Evolutionary conservation across 2,888 invertebrate species (phyloP).

Genomic region (Polietes domitor): DNA sequence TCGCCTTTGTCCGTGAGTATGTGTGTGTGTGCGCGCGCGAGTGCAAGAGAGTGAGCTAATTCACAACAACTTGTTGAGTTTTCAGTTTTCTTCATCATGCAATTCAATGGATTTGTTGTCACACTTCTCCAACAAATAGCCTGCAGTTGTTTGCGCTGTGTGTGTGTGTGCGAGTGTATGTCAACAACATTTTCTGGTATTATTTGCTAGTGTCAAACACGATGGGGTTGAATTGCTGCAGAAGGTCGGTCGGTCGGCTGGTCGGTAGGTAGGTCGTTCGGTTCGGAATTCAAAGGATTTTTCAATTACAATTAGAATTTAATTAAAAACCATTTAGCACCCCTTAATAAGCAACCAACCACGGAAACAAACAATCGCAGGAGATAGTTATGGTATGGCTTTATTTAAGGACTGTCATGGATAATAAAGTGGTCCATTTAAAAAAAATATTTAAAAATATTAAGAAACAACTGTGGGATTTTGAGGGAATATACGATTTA

Average conservation of each 20-base stretch:
- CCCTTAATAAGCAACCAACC: background rate
- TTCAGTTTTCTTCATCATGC: too few relatives aligned
- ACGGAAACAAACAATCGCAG: background rate
- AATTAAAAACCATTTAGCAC: conserved; percentile 59
- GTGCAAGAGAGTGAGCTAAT: background rate
- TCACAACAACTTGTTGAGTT: conserved; percentile 26
- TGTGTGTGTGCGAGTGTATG: background rate
- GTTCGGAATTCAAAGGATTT: conserved; percentile 52
- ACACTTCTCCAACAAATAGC: too few relatives aligned
- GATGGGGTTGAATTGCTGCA: background rate
- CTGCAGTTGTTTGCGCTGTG: background rate
- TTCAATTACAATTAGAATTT: conserved; percentile 54
- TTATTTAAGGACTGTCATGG: background rate
- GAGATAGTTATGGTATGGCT: too few relatives aligned
- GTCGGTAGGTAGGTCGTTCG: too few relatives aligned
- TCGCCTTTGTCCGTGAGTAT: background rate
- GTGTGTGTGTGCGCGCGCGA: background rate
- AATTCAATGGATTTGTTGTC: background rate
- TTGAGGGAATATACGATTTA: too few relatives aligned
- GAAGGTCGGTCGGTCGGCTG: background rate
- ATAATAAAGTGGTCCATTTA: too few relatives aligned
- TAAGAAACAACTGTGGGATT: too few relatives aligned
- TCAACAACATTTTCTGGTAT: background rate
- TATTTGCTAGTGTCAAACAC: conserved; percentile 15
- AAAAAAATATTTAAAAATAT: too few relatives aligned